A percentile compares a stretch with the other conserved stretches of the same genome.
Evolutionary conservation across 2,888 invertebrate species (phyloP).

Genomic region (Rhagonycha fulva): DNA sequence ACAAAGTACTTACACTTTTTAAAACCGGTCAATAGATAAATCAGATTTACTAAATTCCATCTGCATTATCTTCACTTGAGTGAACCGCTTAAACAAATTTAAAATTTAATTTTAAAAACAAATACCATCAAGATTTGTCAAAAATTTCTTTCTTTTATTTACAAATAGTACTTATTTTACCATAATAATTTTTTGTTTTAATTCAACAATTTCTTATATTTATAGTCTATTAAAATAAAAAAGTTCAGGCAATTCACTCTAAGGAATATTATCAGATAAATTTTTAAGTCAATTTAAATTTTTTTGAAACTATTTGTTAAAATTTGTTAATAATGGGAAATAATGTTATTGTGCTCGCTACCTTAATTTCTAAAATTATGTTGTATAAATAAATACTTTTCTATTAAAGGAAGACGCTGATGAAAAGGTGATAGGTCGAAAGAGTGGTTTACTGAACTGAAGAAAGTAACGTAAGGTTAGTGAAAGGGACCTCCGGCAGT

Average conservation of each 20-base stretch:
- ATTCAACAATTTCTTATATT: too few species aligned
- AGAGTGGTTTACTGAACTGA: constrained; percentile 29
- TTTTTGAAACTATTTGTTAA: not conserved
- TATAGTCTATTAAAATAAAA: too few species aligned
- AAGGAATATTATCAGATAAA: not conserved
- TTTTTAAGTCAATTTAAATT: not conserved
- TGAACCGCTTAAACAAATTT: too few species aligned
- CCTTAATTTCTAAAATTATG: not conserved
- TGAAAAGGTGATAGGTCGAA: constrained; percentile 31
- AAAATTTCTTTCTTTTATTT: too few species aligned
- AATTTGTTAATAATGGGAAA: not conserved
- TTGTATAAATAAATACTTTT: not conserved
- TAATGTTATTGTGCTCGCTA: not conserved
- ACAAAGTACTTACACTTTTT: too few species aligned
- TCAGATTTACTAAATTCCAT: too few species aligned
- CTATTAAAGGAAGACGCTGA: constrained; percentile 5
- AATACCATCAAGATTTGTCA: too few species aligned
- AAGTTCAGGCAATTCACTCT: not conserved
- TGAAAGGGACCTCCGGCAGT: constrained; percentile 28
- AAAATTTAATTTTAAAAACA: too few species aligned
- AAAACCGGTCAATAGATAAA: too few species aligned
- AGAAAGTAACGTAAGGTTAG: constrained; percentile 30
- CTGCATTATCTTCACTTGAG: too few species aligned
- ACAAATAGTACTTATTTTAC: too few species aligned
- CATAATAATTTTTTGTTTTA: too few species aligned